Conservation (phyloP, 92 coral and sea anemone genomes). For the Palythoa heliodiscus region DNA sequence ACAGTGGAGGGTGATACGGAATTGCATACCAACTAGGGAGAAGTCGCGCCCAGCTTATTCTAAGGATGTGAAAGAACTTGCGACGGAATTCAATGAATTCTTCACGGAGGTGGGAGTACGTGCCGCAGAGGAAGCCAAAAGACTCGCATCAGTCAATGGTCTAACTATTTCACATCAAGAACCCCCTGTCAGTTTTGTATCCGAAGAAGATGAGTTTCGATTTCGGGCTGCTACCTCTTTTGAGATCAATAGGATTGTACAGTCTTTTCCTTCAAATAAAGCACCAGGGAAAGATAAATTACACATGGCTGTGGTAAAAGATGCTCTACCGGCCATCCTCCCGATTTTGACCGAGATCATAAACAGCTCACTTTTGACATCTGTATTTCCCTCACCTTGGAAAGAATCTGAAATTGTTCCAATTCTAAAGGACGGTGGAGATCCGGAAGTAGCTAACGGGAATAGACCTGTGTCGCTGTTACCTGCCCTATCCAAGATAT, state of each 20-base stretch:
- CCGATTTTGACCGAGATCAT: constrained; percentile 45
- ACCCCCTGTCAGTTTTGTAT: background rate
- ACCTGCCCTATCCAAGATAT: background rate
- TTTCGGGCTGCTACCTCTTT: constrained; percentile 48
- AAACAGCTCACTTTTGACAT: constrained; percentile 26
- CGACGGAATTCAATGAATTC: constrained; percentile 49
- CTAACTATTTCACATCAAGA: background rate
- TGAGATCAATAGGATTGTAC: constrained; percentile 38
- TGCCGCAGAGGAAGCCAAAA: constrained; percentile 39
- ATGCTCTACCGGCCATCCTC: constrained; percentile 18
- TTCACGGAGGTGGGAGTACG: constrained; percentile 49
- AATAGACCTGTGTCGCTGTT: background rate
- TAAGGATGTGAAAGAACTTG: constrained; percentile 47
- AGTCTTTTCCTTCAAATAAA: background rate
- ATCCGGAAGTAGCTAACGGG: background rate
- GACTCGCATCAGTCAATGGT: constrained; percentile 6
- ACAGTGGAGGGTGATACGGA: constrained; percentile 49
- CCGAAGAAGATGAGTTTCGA: constrained; percentile 38
- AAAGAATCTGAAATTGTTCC: background rate
- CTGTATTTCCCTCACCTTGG: background rate
- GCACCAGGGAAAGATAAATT: background rate
- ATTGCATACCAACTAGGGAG: constrained; percentile 28
- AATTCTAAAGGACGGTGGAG: background rate
- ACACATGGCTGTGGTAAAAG: background rate
- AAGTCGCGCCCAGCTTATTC: constrained; percentile 32